phyloP scores from a whole-genome alignment of 1,140 invertebrate species.

The Panagrolaimus sp. region DNA sequence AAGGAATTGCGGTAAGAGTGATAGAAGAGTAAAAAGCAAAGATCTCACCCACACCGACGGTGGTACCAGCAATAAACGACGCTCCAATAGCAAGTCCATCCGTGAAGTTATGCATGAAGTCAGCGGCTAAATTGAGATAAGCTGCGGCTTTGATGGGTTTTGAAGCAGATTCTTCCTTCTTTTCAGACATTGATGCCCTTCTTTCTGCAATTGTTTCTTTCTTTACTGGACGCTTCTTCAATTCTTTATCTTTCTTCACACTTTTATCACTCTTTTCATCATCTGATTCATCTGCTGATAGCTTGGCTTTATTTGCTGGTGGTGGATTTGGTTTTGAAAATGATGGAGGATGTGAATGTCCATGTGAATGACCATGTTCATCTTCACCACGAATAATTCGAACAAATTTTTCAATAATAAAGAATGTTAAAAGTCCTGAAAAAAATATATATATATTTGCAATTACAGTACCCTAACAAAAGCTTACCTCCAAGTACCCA shows the following conservation, averaged over 20 bases:
- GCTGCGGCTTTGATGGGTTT: constrained; percentile 70
- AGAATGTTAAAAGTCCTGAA: constrained; percentile 43
- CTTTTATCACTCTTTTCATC: constrained; percentile 16
- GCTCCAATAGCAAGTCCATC: constrained; percentile 90
- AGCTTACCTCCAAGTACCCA: constrained; percentile 41
- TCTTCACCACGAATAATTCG: constrained; percentile 44
- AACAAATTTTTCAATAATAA: constrained; percentile 49
- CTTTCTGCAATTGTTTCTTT: constrained; percentile 5
- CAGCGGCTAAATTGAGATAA: constrained; percentile 85
- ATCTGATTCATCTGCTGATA: constrained; percentile 34
- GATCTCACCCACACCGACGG: constrained; percentile 51
- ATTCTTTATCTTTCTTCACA: constrained; percentile 8
- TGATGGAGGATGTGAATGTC: constrained; percentile 30
- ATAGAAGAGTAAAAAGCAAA: constrained; percentile 14
- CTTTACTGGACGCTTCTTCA: background rate
- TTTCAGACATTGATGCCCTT: no score
- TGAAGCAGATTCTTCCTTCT: background rate
- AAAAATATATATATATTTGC: background rate
- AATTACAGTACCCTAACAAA: no score
- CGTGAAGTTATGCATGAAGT: constrained; percentile 92
- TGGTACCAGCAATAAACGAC: constrained; percentile 77
- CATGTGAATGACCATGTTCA: constrained; percentile 23
- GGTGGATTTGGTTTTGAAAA: constrained; percentile 1
- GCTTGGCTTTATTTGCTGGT: constrained; percentile 11
- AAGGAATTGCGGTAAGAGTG: background rate